phyloP scores from a whole-genome alignment of 2,888 invertebrate genomes.

The Catocala fraxini region DNA sequence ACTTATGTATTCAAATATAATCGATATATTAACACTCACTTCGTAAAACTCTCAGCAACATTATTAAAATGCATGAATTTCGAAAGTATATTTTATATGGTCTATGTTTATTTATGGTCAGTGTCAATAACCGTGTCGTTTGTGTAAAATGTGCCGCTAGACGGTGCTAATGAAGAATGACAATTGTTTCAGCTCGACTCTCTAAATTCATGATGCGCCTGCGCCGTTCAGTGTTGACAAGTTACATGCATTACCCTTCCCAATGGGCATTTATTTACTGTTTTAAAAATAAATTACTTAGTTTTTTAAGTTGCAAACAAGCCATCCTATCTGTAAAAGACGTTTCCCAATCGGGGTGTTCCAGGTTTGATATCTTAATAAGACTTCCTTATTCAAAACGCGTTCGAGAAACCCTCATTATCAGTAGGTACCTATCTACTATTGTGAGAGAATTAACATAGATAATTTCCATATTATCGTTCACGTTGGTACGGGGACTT shows the following conservation, averaged over 20 bases:
- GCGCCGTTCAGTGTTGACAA: conserved; percentile 25
- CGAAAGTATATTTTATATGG: conserved; percentile 4
- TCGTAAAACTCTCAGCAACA: conserved; percentile 1
- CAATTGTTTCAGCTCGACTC: conserved; percentile 72
- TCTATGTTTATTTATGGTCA: conserved; percentile 25
- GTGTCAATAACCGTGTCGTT: conserved; percentile 53
- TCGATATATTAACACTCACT: background rate
- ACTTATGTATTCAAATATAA: too few relatives aligned
- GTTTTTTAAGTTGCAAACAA: too few relatives aligned
- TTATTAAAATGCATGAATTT: conserved; percentile 3
- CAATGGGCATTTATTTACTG: too few relatives aligned
- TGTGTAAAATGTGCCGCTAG: conserved; percentile 65
- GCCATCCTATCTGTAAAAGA: too few relatives aligned
- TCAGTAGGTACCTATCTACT: background rate
- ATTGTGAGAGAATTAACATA: background rate
- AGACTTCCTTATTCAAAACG: background rate
- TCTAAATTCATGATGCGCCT: conserved; percentile 67
- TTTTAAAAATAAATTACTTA: too few relatives aligned
- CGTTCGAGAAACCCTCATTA: background rate
- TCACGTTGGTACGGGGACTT: background rate
- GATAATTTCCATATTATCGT: background rate
- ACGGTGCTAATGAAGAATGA: conserved; percentile 75
- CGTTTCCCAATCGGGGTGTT: too few relatives aligned
- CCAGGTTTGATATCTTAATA: too few relatives aligned
- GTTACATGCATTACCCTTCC: background rate